Conservation (phyloP, 2,797 vertebrate genomes). For the Naso thynnoides region DNA sequence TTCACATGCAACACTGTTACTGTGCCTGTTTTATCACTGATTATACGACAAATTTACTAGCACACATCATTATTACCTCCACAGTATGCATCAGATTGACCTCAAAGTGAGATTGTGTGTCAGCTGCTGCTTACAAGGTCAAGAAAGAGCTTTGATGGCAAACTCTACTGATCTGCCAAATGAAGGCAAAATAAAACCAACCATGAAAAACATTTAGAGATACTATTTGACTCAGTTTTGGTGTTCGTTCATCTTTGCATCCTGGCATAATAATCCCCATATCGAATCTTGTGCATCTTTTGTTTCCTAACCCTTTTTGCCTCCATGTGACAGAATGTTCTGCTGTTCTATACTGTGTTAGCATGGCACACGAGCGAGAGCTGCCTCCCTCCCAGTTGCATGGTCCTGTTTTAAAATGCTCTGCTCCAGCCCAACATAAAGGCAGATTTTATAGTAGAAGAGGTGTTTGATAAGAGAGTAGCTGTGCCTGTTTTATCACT, state of each 20-base stretch:
- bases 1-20: too few species aligned
- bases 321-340: conserved; percentile 69
- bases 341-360: conserved; percentile 68
- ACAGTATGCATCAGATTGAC: not conserved
- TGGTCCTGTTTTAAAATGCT: conserved; percentile 71
- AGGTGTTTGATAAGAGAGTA: conserved; percentile 14
- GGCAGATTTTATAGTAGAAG: conserved; percentile 32
- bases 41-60: too few species aligned
- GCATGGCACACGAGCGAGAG: conserved; percentile 74
- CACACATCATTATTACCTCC: too few species aligned
- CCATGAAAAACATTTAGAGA: conserved; percentile 11
- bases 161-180: not conserved
- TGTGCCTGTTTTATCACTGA: too few species aligned
- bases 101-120: not conserved
- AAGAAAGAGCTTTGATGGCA: not conserved
- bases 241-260: conserved; percentile 55
- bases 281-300: conserved; percentile 57
- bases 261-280: conserved; percentile 60
- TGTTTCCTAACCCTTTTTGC: conserved; percentile 71
- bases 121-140: not conserved
- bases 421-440: conserved; percentile 41
- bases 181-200: not conserved
- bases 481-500: conserved; percentile 4
- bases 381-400: conserved; percentile 71
- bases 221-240: conserved; percentile 62